A percentile compares a stretch with the other conserved stretches of the same genome.
phyloP scores from a whole-genome alignment of 2,113 vertebrate genomes.

The Ctenodactylus gundi region DNA sequence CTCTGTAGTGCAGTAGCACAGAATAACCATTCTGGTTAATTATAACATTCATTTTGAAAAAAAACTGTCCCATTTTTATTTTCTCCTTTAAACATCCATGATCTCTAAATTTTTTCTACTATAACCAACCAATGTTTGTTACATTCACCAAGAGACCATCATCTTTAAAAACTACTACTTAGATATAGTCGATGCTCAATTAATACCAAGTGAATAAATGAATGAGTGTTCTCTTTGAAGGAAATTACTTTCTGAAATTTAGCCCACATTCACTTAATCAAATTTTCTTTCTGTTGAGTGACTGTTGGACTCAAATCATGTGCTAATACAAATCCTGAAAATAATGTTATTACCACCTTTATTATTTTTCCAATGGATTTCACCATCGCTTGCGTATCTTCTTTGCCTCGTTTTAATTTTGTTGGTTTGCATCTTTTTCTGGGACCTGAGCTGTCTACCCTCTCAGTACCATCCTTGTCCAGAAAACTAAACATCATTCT shows the following conservation, averaged over 20 bases:
- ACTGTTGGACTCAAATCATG: neutral
- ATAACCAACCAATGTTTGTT: neutral
- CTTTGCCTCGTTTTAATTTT: conserved; percentile 25
- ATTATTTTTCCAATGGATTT: neutral
- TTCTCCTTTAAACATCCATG: neutral
- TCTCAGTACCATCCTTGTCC: conserved; percentile 1
- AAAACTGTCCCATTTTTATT: neutral
- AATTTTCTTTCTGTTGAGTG: neutral
- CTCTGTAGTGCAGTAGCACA: neutral
- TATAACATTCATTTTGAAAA: neutral
- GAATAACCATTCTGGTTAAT: neutral
- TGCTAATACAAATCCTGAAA: conserved; percentile 12
- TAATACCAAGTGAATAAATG: neutral
- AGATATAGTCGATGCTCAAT: neutral
- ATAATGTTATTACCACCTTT: neutral
- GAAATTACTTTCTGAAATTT: neutral
- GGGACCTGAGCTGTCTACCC: neutral
- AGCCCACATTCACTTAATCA: neutral
- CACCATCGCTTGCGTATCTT: neutral
- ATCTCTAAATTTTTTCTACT: neutral
- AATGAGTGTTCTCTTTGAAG: neutral
- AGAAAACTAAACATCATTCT: neutral
- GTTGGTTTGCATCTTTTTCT: neutral
- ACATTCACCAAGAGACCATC: neutral
- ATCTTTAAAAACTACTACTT: neutral